Base-by-base conservation (phyloP, 2,888 invertebrate genomes). In the Volucella inanis region DNA sequence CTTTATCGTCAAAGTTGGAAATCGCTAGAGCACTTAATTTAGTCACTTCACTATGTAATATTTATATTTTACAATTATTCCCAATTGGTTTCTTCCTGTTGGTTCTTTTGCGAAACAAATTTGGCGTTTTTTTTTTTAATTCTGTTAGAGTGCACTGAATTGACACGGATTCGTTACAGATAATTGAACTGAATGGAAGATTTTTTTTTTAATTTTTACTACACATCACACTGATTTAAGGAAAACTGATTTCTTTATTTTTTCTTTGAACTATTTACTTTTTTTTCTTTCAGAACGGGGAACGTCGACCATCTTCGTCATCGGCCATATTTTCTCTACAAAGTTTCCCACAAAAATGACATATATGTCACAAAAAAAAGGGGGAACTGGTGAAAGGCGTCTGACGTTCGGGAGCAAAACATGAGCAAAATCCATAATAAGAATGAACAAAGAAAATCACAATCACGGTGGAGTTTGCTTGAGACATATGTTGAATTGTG, bases 271-370 rank as follows among this genome's bases (percentile, higher is more conserved):
- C 41, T 62, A 55, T 68, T 52, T 18, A 11, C 43, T 52, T 31
- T 31, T 31, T 6, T 31, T 31, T n/a, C n/a, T n/a, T 31, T 31
- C 31, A 38, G 64, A 78, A 64, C 38, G 43, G 15, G 70, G 70
- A 75, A 50, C 39, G 61, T 50, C 70, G 74, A 79, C 62, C 39
- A 39, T 55, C 41, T 22, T 62, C 64, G 47, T 49, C 71, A 61
- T 76, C 75, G 70, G 80, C 80, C 84, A 84, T 84, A 79, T 75
- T 84, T 84, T 84, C 80, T 84, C 80, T 80, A 75, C 71, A 84
- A 55, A 43, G 14, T 45, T 75, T 79, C 80, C 67, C 39, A 47
- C 10, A 15, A 57, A n/a, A 52, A 50, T 78, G 64, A 64, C 77
- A 70, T 67, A 8, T 39, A 71, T 55, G 80, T 80, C 80, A 80